Conservation (phyloP, 2,113 vertebrate genomes). For the Cinclus cinclus region DNA sequence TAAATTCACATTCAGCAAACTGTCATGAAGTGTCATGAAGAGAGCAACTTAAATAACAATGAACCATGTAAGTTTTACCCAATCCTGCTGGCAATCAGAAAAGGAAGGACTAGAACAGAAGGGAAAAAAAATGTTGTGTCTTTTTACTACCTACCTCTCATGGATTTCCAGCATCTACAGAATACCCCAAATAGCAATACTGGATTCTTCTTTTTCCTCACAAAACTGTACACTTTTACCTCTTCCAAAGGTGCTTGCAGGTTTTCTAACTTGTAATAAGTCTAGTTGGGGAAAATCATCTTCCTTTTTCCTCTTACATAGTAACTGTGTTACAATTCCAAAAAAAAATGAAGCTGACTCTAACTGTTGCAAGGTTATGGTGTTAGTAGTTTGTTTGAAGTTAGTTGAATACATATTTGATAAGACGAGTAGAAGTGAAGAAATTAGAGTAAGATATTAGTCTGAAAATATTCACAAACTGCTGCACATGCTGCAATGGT, state of each 20-base stretch:
- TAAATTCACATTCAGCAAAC: not conserved
- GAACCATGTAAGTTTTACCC: not conserved
- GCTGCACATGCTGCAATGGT: not conserved
- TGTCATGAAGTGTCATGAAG: not conserved
- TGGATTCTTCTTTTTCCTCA: not conserved
- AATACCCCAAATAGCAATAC: not conserved
- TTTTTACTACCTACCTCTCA: not conserved
- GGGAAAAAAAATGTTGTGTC: accelerated
- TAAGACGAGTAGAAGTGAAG: not conserved
- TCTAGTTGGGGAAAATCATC: not conserved
- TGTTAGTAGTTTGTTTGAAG: not conserved
- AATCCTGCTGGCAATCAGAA: not conserved
- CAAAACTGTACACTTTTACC: not conserved
- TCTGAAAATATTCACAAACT: not conserved
- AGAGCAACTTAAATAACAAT: not conserved
- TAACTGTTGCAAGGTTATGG: not conserved
- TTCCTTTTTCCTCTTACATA: not conserved
- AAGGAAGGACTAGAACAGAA: not conserved
- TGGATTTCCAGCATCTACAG: not conserved
- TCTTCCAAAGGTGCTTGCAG: not conserved
- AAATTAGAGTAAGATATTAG: not conserved
- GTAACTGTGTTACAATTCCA: not conserved
- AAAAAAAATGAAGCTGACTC: not conserved
- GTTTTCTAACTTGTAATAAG: not conserved
- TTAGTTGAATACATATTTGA: not conserved